Base-by-base conservation (phyloP, 2,113 vertebrate genomes). In the Eudorcas thomsonii region DNA sequence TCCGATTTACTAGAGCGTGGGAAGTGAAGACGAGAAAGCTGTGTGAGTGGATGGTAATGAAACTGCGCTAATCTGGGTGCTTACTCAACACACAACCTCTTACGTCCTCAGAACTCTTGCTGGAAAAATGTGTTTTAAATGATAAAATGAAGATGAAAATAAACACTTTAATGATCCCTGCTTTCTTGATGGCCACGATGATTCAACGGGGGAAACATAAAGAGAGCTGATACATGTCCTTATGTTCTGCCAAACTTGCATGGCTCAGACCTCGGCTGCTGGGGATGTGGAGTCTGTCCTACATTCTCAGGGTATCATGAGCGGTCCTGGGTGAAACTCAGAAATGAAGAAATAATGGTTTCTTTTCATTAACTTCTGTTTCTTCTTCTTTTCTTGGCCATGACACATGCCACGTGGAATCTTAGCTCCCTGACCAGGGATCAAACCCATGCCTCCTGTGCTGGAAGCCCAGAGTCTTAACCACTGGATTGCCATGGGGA, bases 121-220 rank as follows among this genome's bases (percentile, higher is more conserved):
- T 89, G 39, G 78, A 54, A 97, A 92, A 80, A 62, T 2, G 43
- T 33, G 6, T 81, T 92, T 90, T 92, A 81, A 92, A 43, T 88
- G 59, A 92, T 55, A 91, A 97, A 87, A 52, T 84, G 36, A 94
- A 88, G 71, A 96, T 60, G 62, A 81, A 94, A 96, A 91, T 55
- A 71, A 94, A 78, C n/a, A 67, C 86, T 19, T 67, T 86, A 60
- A 83, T 36, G 93, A 60, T 57, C 15, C 52, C 21, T 33, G 15
- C 48, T 71, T 64, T 97, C 85, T 81, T 0, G 0, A 1, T 57
- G 55, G 93, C 28, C 45, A 25, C 43, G 78, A 80, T 36, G 33
- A 52, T 5, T 52, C 74, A 48, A 12, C 4, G 0, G 5, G 89
- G 83, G 50, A 62, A 21, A 39, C 16, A 6, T 11, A 78, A 89